Conservation (phyloP, 2,888 invertebrate genomes). For the Hydroisotoma schaefferi region DNA sequence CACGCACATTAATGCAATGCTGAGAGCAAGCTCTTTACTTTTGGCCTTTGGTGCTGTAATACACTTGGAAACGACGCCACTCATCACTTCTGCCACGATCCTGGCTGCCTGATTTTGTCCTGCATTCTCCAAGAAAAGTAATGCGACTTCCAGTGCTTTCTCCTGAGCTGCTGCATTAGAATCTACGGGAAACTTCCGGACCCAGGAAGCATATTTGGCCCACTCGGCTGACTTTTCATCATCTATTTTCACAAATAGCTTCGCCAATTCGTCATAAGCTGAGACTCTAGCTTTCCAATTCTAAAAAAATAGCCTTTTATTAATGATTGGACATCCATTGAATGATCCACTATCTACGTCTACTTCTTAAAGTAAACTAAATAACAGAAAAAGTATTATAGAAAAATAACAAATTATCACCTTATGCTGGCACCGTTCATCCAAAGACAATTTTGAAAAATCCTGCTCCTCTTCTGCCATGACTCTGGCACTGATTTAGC, state of each 20-base stretch:
- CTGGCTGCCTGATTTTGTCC: conserved; percentile 66
- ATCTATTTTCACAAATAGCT: conserved; percentile 78
- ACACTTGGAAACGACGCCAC: conserved; percentile 84
- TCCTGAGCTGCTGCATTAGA: conserved; percentile 94
- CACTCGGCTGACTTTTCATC: conserved; percentile 94
- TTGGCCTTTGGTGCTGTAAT: conserved; percentile 86
- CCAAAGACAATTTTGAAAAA: conserved; percentile 78
- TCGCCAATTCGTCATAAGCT: conserved; percentile 90
- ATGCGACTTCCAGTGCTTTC: conserved; percentile 86
- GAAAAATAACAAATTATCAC: too few species aligned
- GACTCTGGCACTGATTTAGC: too few species aligned
- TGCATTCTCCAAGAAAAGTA: conserved; percentile 88
- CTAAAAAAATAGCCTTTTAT: too few species aligned
- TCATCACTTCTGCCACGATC: conserved; percentile 83
- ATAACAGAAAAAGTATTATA: too few species aligned
- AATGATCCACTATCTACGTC: too few species aligned
- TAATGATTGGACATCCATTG: too few species aligned
- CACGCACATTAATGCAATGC: conserved; percentile 86
- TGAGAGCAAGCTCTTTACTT: conserved; percentile 85
- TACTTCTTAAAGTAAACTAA: too few species aligned
- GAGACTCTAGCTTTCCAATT: conserved; percentile 92
- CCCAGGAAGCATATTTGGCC: conserved; percentile 80
- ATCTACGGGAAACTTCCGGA: conserved; percentile 92
- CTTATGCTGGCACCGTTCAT: conserved; percentile 90
- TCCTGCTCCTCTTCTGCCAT: conserved; percentile 69